Base-by-base conservation (phyloP, 2,888 invertebrate species). In the Dynastes grantii region DNA sequence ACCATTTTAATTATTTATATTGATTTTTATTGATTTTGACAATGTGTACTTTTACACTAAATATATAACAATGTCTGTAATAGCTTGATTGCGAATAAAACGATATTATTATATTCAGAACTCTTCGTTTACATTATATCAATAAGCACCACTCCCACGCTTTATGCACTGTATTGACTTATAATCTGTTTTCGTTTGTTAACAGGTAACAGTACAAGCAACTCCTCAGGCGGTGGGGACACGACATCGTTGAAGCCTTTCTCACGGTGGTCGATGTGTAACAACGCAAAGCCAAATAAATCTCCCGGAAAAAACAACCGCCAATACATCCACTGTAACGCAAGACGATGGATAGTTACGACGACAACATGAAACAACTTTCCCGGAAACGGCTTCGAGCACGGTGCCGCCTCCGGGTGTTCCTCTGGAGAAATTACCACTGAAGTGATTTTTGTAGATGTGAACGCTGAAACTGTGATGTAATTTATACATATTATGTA, bases 141-240 rank as follows among this genome's bases (percentile, higher is more conserved):
- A 45, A 2, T 45, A 45, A 45, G 11, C 2, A 11, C 45, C 1
- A 45, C 45, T 11, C 8, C 11, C 11, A 45, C 2, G 2, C 11
- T 8, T 11, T 8, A 45, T 11, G 8, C 9, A 16, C 16, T 67
- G 5, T 37, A 37, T 37, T 67, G 37, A 27, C 65, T 73, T 40
- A 75, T 49, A 64, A 29, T 22, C 11, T n/a, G n/a, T 45, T 63
- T 58, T 76, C 27, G n/a, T 67, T 68, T 79, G 67, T 78, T 78
- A 22, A 78, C 85, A 87, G 88, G 87, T 84, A 87, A 87, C 85
- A 88, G 87, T 83, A 85, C 86, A 77, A 88, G 88, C 84, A 88
- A 88, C 84, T 89, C 89, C 22, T 88, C 88, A 76, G 88, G 87
- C 79, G 87, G 86, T 45, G 85, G 87, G 61, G 88, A 88, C 76